Evolutionary conservation across 2,113 vertebrate genomes (phyloP), one percentile per base, ranked within the genome.

Genomic region (Pao palembangensis): DNA sequence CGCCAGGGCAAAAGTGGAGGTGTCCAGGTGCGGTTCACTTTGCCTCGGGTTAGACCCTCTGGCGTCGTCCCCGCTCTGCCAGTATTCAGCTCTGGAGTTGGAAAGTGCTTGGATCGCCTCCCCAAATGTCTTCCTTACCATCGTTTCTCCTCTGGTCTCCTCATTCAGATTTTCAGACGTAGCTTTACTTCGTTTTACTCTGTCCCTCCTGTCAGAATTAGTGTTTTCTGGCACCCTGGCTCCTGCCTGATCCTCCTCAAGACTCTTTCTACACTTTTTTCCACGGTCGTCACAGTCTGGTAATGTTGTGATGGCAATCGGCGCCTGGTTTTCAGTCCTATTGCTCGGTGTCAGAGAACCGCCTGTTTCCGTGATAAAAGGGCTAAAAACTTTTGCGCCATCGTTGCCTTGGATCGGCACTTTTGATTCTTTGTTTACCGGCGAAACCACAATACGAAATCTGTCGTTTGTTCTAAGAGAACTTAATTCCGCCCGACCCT

Each of bases 1-100:
- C 7, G 91, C 89, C 62, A 98, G 82, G n/a, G 95, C 91, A 62
- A 95, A 96, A 12, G 91, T 94, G 31, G 93, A 94, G 62, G 93
- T 94, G 87, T 90, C 84, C 79, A 98, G 79, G 79, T 86, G 65
- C 42, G 91, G 89, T 73, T 94, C 94, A 65, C 90, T 92, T 12
- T 87, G 77, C 46, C 71, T 89, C 73, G 66, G 78, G 67, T 78
- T 79, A 57, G 83, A 79, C 23, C 80, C 82, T 81, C 88, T 89
- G 71, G 63, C 76, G 25, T 95, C 94, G 52, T 93, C 92, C 52
- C 78, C 84, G 4, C 83, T 59, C 25, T 91, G 91, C 58, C 86
- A 89, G 69, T 88, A 84, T 52, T 91, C 88, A 53, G 76, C 49
- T 55, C 90, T 85, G 20, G 89, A 82, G 77, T 64, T 88, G 63